Base-by-base conservation (phyloP, 2,113 vertebrate genomes). In the Hymenochirus boettgeri region DNA sequence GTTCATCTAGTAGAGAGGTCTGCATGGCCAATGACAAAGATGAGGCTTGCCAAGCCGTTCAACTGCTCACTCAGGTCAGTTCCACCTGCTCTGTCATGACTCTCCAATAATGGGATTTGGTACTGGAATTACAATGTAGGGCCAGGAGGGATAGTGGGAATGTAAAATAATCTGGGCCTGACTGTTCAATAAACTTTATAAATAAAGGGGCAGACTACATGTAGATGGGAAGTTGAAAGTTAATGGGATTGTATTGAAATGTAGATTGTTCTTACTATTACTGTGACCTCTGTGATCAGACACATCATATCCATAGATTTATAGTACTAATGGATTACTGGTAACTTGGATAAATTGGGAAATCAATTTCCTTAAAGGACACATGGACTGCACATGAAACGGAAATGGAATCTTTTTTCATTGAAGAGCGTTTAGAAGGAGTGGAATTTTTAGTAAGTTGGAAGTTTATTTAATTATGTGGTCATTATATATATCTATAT, bases 391-490 rank as follows among this genome's bases (percentile, higher is more conserved):
- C 91, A 63, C n/a, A n/a, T n/a, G 93, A 88, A 24, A 67, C 83
- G 0, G 82, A 85, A 0, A 82, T 85, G 29, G 90, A 91, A n/a
- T 86, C 85, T 0, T 86, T 95, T 63, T 86, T 96, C 65, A 77
- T 96, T 15, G 93, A 96, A 67, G 93, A 96, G 69, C 85, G 92
- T 8, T 84, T 96, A 2, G 89, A 93, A 66, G 93, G 93, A 48
- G 89, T 94, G 75, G 93, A 96, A 72, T 83, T 94, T 62, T 93
- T 91, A 57, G 93, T 96, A 80, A 73, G 92, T 89, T 15, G 25
- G 1, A 5, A 29, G 5, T 29, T n/a, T n/a, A 2, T 54, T 27
- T 29, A 33, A 3, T 35, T 21, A 56, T 19, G 8, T n/a, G 22
- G 18, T 31, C 29, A 5, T 31, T 4, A 5, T 5, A 5, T 31